phyloP scores from a whole-genome alignment of 2,113 vertebrate genomes.

The Menura novaehollandiae region DNA sequence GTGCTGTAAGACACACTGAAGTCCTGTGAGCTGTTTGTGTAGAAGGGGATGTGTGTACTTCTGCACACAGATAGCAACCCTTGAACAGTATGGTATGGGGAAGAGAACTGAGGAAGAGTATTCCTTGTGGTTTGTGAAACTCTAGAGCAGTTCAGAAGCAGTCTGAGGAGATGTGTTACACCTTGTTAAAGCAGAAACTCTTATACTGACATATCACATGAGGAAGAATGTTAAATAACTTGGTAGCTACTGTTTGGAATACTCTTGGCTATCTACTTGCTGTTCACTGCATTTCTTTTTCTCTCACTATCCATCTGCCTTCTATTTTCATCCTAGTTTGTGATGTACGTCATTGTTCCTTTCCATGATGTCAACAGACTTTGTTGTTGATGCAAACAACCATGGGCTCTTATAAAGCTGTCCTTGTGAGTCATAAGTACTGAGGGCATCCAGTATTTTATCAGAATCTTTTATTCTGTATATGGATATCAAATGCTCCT shows the following conservation, averaged over 20 bases:
- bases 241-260: background rate
- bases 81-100: background rate
- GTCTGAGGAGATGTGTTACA: background rate
- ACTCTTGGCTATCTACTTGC: background rate
- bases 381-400: background rate
- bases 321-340: background rate
- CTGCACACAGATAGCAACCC: background rate
- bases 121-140: background rate
- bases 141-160: background rate
- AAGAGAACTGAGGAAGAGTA: background rate
- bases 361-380: background rate
- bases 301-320: background rate
- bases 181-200: background rate
- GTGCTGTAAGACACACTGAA: background rate
- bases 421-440: conserved; percentile 14
- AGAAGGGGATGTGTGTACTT: background rate
- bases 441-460: background rate
- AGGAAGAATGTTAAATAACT: background rate
- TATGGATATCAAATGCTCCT: background rate
- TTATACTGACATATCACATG: background rate
- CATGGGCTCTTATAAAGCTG: background rate
- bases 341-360: background rate
- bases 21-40: background rate
- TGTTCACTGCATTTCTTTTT: background rate
- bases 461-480: background rate